These are phyloP conservation scores for Lutjanus campechanus DNA, from an alignment of 2,797 vertebrate genomes.

Conservation along the genomic window DNA sequence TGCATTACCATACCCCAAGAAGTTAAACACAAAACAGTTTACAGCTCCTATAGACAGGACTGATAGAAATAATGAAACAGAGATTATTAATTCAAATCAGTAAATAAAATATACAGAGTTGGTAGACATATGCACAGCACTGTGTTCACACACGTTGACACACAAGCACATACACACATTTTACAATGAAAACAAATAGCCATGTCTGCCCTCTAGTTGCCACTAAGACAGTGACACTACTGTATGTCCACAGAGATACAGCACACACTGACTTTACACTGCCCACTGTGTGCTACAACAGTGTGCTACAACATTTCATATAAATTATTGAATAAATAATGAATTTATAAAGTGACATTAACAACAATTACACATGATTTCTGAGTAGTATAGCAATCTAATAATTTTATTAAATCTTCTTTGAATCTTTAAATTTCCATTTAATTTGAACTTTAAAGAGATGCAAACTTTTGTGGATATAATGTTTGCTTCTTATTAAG, in stretches of 20 bases:
- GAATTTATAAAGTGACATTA: background rate
- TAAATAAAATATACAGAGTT: background rate
- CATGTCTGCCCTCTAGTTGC: constrained; percentile 86
- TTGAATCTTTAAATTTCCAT: background rate
- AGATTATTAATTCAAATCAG: background rate
- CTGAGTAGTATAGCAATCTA: background rate
- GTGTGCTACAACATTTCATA: background rate
- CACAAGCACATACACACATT: constrained; percentile 21
- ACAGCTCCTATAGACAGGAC: background rate
- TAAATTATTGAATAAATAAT: background rate
- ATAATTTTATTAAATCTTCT: background rate
- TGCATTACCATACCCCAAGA: background rate
- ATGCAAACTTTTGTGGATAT: background rate
- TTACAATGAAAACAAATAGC: constrained; percentile 56
- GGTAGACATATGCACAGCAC: background rate
- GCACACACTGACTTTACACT: constrained; percentile 15
- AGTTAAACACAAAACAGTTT: background rate
- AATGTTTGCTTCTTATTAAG: background rate
- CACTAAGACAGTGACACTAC: constrained; percentile 70
- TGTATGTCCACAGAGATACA: constrained; percentile 30
- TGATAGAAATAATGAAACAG: background rate
- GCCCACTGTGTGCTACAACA: background rate
- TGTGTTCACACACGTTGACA: constrained; percentile 2
- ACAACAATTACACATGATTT: background rate
- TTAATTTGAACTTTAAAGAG: background rate